Evolutionary conservation across 1,140 invertebrate genomes (phyloP).

Genomic region (Drosophila kurseongensis): DNA sequence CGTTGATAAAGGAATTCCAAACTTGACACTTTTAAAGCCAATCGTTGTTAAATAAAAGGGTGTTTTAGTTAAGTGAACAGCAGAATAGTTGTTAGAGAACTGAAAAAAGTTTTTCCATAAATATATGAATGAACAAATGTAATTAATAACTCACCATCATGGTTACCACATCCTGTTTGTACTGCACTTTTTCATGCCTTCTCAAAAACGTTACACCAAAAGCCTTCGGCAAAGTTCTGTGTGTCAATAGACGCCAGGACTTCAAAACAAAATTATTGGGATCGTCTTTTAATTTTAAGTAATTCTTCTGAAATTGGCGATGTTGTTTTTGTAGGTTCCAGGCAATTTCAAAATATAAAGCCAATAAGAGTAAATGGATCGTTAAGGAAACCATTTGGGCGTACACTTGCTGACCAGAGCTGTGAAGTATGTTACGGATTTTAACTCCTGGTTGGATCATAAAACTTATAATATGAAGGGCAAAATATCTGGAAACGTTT

Average conservation of each 20-base stretch:
- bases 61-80: conserved; percentile 4
- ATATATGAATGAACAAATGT: not conserved
- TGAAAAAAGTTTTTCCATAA: not conserved
- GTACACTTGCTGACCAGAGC: conserved; percentile 3
- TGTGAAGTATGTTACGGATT: not conserved
- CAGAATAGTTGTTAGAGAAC: conserved; percentile 45
- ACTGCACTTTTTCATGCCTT: not conserved
- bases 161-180: conserved; percentile 45
- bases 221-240: conserved; percentile 52
- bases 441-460: conserved; percentile 13
- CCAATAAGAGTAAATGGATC: conserved; percentile 20
- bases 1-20: conserved; percentile 16
- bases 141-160: conserved; percentile 41
- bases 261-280: conserved; percentile 41
- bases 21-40: not conserved
- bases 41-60: conserved; percentile 14
- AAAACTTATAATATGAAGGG: conserved; percentile 48
- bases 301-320: conserved; percentile 27
- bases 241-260: conserved; percentile 45
- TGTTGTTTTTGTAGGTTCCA: conserved; percentile 39
- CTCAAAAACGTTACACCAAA: conserved; percentile 50
- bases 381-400: conserved; percentile 16
- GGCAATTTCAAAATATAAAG: conserved; percentile 28
- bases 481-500: conserved; percentile 43
- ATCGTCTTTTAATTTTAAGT: conserved; percentile 38